Conservation (phyloP, 1,140 invertebrate species). For the Belonocnema kinseyi region DNA sequence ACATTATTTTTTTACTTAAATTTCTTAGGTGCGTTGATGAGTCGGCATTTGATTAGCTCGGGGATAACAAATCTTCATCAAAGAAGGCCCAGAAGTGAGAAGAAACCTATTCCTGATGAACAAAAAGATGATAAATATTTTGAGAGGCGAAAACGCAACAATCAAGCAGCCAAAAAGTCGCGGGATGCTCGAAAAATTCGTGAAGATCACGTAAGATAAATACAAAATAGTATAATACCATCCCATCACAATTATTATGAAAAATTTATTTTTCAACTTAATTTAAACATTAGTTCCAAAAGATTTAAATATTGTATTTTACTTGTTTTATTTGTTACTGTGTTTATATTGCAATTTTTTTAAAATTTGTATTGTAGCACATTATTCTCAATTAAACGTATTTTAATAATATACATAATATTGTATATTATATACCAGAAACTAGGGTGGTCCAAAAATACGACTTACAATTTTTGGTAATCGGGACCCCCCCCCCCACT, state of each 20-base stretch:
- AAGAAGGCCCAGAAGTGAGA: constrained; percentile 85
- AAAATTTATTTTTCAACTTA: neutral
- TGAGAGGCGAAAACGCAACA: constrained; percentile 90
- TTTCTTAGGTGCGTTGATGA: constrained; percentile 43
- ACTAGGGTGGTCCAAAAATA: too few relatives aligned
- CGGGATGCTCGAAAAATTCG: constrained; percentile 88
- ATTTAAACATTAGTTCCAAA: too few relatives aligned
- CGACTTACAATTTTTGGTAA: too few relatives aligned
- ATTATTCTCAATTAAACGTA: too few relatives aligned
- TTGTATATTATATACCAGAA: too few relatives aligned
- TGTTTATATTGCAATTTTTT: too few relatives aligned
- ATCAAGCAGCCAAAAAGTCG: constrained; percentile 93
- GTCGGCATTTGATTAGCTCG: constrained; percentile 60
- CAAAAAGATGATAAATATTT: constrained; percentile 94
- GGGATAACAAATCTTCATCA: constrained; percentile 55
- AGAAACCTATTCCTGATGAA: constrained; percentile 90
- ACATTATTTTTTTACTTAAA: neutral
- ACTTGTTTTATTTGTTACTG: too few relatives aligned
- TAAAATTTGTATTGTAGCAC: too few relatives aligned
- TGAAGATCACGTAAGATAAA: constrained; percentile 84
- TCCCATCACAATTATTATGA: neutral
- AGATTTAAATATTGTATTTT: too few relatives aligned
- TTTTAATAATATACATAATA: too few relatives aligned
- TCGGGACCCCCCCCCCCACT: too few relatives aligned
- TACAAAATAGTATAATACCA: neutral